Evolutionary conservation across 2,888 invertebrate genomes (phyloP), one percentile per base, ranked within the genome.

Genomic region (Emmelina monodactyla): DNA sequence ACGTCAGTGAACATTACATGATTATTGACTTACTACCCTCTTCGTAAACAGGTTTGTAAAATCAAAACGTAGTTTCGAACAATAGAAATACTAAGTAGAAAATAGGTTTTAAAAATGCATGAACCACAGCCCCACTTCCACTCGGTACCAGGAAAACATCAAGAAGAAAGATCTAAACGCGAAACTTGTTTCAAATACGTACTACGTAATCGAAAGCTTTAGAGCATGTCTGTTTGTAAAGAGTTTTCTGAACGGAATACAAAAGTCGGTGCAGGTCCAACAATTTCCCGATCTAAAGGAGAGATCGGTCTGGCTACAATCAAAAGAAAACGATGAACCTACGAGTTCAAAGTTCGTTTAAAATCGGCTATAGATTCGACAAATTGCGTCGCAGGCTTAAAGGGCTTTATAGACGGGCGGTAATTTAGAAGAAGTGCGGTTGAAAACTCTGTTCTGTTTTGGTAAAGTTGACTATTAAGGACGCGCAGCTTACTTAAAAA

Each of bases 321-420:
- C 13, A 30, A 7, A 14, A 9, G 14, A 14, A 1, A 14, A 30
- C 30, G 14, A 30, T 14, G 35, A 37, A 33, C 19, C 33, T 15
- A 30, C 22, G 33, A 33, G 37, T 37, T 39, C 37, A 42, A 47
- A 50, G 45, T 46, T 49, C 50, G 33, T 31, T 40, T 40, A 37
- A 37, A 37, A 37, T 33, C 48, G 57, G 55, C 55, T 47, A 61
- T 56, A 59, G 55, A 57, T 56, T 55, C 53, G 50, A 50, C 53
- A 58, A 63, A 62, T 49, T 49, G 47, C 55, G 39, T 46, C 52
- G 47, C 44, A 43, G 49, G 57, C 57, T 59, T 51, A 55, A 25
- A 25, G 25, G 11, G 49, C 44, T 53, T 44, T 47, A 46, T 10
- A 25, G n/a, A 25, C 25, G 25, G n/a, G 25, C 25, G n/a, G 25